phyloP scores from a whole-genome alignment of 2,113 vertebrate genomes.

The Patagioenas fasciata region DNA sequence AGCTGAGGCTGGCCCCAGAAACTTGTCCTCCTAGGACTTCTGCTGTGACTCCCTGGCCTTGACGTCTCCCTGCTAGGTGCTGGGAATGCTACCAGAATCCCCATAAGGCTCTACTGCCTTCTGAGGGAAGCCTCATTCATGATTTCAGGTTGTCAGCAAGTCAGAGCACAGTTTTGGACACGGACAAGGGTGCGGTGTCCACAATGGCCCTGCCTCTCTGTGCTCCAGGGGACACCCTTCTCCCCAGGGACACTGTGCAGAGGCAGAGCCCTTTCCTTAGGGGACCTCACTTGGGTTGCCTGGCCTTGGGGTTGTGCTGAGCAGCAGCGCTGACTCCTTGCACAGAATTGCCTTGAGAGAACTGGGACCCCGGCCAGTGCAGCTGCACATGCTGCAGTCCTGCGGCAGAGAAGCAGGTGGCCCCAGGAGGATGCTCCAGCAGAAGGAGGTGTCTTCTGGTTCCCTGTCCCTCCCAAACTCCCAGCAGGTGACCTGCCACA shows the following conservation, averaged over 20 bases:
- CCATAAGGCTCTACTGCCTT: neutral
- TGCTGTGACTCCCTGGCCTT: neutral
- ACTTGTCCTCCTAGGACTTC: neutral
- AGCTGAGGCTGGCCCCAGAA: neutral
- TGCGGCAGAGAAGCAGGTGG: neutral
- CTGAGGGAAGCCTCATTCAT: neutral
- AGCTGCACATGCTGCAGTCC: neutral
- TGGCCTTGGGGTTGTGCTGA: neutral
- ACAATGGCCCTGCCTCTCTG: neutral
- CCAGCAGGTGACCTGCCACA: neutral
- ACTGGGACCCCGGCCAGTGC: neutral
- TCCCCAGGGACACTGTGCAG: neutral
- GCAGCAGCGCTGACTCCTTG: neutral
- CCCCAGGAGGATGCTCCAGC: neutral
- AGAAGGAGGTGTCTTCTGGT: neutral
- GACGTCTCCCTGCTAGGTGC: neutral
- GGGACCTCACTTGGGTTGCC: neutral
- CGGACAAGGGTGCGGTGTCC: neutral
- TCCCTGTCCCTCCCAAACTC: neutral
- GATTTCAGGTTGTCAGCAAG: neutral
- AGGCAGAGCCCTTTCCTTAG: neutral
- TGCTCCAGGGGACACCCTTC: neutral
- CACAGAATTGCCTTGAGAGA: neutral
- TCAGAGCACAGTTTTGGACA: neutral
- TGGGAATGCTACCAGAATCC: neutral